Evolutionary conservation across 2,797 vertebrate species (phyloP), one percentile per base, ranked within the genome.

Genomic region (Melanogrammus aeglefinus): DNA sequence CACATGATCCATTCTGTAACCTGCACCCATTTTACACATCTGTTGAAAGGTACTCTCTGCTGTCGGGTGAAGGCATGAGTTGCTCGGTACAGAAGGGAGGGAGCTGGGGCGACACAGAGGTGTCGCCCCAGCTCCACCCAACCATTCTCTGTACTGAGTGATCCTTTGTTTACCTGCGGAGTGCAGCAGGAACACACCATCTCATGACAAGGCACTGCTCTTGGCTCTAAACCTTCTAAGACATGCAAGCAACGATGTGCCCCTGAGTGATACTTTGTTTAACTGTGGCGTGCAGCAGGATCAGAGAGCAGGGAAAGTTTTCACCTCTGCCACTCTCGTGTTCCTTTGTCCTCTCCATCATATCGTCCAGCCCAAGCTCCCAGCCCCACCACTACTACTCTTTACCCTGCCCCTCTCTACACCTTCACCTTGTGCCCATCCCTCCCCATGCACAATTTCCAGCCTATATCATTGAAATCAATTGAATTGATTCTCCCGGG

Each of bases 391-490:
- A 18, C 72, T 6, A 27, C 9, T 9, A 12, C 24, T n/a, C 63
- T 2, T 2, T 13, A 27, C 63, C 63, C n/a, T 13, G 9, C 63
- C 10, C n/a, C 63, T 12, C 29, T 21, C 16, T 31, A 3, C 82
- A 69, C 82, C 83, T 77, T 87, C 84, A 86, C 87, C 90, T 85
- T 78, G n/a, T 66, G 36, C 85, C 88, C 83, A 84, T 86, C 86
- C 79, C 81, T 84, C 83, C 81, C 75, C 84, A 81, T 51, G 71
- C 82, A 81, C 85, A 81, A 85, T 89, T 77, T 83, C 82, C 75
- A 81, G 84, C 89, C 80, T 91, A 90, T 92, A 93, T 92, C 90
- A 86, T 88, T 92, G 88, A 90, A 93, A 94, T 94, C 91, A 88
- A 92, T 92, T 82, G 86, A 88, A 94, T 91, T 86, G 92, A 94